phyloP scores from a whole-genome alignment of 2,113 vertebrate genomes.

The Nibea albiflora region DNA sequence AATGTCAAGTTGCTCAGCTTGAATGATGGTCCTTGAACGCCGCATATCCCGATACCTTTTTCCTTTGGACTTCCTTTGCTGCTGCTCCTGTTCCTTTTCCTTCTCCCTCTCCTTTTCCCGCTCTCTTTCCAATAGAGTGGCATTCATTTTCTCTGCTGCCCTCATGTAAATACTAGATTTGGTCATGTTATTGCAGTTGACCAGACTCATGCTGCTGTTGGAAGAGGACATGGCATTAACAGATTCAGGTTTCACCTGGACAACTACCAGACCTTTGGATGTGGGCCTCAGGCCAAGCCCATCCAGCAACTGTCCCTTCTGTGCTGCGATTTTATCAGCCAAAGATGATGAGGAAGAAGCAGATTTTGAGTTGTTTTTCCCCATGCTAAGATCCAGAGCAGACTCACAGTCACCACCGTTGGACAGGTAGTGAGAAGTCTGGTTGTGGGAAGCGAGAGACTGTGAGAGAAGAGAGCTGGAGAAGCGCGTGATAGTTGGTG shows the following conservation, averaged over 20 bases:
- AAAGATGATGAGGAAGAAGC: constrained; percentile 68
- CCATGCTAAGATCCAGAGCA: constrained; percentile 85
- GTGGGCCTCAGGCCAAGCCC: constrained; percentile 83
- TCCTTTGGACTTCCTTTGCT: constrained; percentile 79
- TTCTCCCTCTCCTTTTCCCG: constrained; percentile 70
- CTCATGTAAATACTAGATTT: constrained; percentile 79
- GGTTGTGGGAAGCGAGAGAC: constrained; percentile 70
- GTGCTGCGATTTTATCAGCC: constrained; percentile 74
- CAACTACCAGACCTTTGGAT: constrained; percentile 82
- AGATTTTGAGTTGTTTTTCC: constrained; percentile 78
- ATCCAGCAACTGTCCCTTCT: constrained; percentile 83
- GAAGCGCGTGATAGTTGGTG: constrained; percentile 76
- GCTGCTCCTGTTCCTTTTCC: constrained; percentile 67
- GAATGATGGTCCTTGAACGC: constrained; percentile 91
- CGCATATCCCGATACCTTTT: constrained; percentile 84
- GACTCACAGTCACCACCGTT: constrained; percentile 83
- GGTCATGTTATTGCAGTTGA: constrained; percentile 76
- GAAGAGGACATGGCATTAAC: constrained; percentile 61
- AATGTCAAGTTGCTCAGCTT: constrained; percentile 92
- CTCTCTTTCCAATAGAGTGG: constrained; percentile 73
- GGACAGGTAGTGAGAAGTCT: constrained; percentile 72
- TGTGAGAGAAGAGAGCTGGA: constrained; percentile 75
- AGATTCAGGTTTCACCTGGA: constrained; percentile 84
- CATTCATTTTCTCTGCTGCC: constrained; percentile 76
- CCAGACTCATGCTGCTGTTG: constrained; percentile 67